Evolutionary conservation across 1,140 invertebrate species (phyloP).

Genomic region (Ephestia elutella): DNA sequence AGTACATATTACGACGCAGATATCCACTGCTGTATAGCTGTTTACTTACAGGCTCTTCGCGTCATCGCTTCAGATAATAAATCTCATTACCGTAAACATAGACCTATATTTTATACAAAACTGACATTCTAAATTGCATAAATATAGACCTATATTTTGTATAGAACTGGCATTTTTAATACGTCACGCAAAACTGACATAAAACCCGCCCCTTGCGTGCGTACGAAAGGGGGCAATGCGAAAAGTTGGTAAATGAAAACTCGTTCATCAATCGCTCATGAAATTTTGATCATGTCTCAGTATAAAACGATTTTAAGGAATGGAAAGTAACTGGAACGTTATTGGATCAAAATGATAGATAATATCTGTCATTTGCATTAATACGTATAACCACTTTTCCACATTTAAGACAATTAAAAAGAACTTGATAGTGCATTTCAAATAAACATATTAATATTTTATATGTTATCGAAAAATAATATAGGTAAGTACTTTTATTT

Average conservation of each 20-base stretch:
- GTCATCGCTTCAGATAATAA: not conserved
- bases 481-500: too few species aligned
- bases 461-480: too few species aligned
- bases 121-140: too few species aligned
- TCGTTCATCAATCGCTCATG: constrained; percentile 1
- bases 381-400: too few species aligned
- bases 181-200: constrained; percentile 6
- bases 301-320: not conserved
- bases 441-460: too few species aligned
- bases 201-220: constrained; percentile 5
- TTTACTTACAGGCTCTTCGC: not conserved
- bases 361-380: too few species aligned
- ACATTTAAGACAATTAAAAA: too few species aligned
- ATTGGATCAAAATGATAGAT: too few species aligned
- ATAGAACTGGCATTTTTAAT: not conserved
- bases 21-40: not conserved
- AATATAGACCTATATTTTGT: too few species aligned
- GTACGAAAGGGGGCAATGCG: not conserved
- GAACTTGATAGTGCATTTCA: too few species aligned
- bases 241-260: not conserved
- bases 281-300: not conserved
- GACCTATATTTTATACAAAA: not conserved
- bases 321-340: too few species aligned
- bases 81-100: not conserved
- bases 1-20: not conserved